Evolutionary conservation across 35 echinoderm and acorn worm genomes (phyloP).

Genomic region (Heliocidaris erythrogramma): DNA sequence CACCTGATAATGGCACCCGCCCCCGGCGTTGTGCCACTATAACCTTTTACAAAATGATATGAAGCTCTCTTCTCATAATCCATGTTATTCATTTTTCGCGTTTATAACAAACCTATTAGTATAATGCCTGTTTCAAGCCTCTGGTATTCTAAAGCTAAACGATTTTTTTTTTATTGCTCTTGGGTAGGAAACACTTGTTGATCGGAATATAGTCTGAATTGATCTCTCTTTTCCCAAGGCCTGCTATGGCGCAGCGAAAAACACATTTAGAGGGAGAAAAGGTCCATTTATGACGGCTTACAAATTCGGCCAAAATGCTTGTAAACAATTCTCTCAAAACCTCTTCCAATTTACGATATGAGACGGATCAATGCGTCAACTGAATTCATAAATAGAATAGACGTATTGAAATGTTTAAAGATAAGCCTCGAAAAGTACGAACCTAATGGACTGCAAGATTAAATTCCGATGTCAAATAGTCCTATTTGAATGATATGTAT

Average conservation of each 20-base stretch:
- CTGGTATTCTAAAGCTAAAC: background rate
- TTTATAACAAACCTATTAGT: too few species aligned
- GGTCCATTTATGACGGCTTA: background rate
- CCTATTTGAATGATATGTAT: background rate
- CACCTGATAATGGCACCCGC: too few species aligned
- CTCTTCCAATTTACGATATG: conserved; percentile 3
- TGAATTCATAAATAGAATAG: conserved; percentile 13
- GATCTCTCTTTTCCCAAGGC: background rate
- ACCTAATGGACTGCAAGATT: background rate
- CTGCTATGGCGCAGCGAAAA: background rate
- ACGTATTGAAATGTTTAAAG: background rate
- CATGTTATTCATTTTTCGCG: too few species aligned
- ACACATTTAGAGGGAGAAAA: background rate
- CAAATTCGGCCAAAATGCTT: background rate
- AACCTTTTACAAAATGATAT: too few species aligned
- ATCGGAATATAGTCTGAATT: background rate
- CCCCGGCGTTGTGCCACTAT: too few species aligned
- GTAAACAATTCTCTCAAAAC: background rate
- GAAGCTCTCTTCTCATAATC: too few species aligned
- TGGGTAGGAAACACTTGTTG: background rate
- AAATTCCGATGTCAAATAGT: background rate
- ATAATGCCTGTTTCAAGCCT: too few species aligned
- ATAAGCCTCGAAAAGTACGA: background rate
- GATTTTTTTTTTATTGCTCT: background rate
- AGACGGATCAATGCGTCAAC: background rate